phyloP scores from a whole-genome alignment of 2,113 vertebrate genomes.

The Ploceus nigricollis region DNA sequence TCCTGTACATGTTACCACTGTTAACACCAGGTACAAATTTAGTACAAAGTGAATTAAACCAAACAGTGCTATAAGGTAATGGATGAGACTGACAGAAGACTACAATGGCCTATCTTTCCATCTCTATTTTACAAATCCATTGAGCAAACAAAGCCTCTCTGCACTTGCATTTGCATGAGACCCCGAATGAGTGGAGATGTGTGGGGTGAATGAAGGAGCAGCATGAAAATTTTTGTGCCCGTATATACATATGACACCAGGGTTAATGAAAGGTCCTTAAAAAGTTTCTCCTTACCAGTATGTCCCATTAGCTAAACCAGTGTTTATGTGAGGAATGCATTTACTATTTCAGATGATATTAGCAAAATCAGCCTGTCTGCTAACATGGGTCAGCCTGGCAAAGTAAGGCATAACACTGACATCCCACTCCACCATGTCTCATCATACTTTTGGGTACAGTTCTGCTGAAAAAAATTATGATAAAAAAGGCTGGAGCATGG shows the following conservation, averaged over 20 bases:
- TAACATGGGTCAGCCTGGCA: not conserved
- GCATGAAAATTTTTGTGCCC: not conserved
- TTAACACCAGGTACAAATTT: not conserved
- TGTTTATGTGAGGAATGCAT: not conserved
- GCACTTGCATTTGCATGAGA: not conserved
- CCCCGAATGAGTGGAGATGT: not conserved
- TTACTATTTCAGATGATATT: not conserved
- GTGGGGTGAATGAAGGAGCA: not conserved
- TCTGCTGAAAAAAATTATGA: not conserved
- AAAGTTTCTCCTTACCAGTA: not conserved
- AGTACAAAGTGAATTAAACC: not conserved
- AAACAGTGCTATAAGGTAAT: not conserved
- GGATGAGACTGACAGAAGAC: not conserved
- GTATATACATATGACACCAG: not conserved
- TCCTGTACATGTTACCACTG: not conserved
- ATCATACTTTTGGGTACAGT: not conserved
- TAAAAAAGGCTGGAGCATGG: not conserved
- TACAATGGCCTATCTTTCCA: not conserved
- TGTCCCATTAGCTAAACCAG: not conserved
- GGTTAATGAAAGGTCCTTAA: not conserved
- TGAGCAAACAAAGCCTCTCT: not conserved
- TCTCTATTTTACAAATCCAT: not conserved
- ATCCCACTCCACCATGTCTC: not conserved
- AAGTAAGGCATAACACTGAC: not conserved
- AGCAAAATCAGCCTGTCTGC: not conserved